Base-by-base conservation (phyloP, 2,113 vertebrate genomes). In the Morone saxatilis region DNA sequence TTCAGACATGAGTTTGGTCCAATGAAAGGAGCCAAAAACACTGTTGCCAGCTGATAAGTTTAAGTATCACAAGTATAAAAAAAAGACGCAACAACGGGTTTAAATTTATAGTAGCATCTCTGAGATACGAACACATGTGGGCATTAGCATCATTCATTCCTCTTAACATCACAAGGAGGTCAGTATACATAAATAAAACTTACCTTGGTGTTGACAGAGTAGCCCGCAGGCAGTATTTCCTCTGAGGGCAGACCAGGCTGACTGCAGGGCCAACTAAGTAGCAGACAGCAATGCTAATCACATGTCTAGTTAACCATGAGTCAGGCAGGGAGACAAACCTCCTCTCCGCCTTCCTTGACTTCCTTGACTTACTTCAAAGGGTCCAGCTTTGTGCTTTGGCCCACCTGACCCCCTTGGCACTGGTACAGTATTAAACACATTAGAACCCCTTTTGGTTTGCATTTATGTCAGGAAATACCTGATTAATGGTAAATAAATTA, bases 271-370 rank as follows among this genome's bases (percentile, higher is more conserved):
- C 86, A 85, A 87, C 83, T 77, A 60, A 87, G 87, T 11, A 88
- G 83, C 88, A 78, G 83, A 74, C 86, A 89, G 91, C 82, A 88
- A 80, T 84, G 77, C 86, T 89, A 81, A 90, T 94, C 93, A 94
- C 93, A 93, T 93, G 93, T 88, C 89, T 61, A 57, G 86, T 89
- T 93, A 90, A 91, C 80, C 78, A 86, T 67, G 75, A 89, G 87
- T 81, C 81, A 85, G 71, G 76, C 81, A 50, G 70, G 50, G 40
- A 87, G 70, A 80, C 83, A 79, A 80, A 68, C 73, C 85, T 88
- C 78, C 75, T 76, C 90, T 80, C 86, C 80, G 81, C 87, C 85
- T 85, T 76, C 36, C 51, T 72, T 63, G 14, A 66, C 62, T 31
- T 31, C 3, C 25, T 25, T 25, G 25, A 25, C 25, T 75, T 56